Conservation (phyloP, 2,888 invertebrate genomes). For the Microctonus hyperodae region DNA sequence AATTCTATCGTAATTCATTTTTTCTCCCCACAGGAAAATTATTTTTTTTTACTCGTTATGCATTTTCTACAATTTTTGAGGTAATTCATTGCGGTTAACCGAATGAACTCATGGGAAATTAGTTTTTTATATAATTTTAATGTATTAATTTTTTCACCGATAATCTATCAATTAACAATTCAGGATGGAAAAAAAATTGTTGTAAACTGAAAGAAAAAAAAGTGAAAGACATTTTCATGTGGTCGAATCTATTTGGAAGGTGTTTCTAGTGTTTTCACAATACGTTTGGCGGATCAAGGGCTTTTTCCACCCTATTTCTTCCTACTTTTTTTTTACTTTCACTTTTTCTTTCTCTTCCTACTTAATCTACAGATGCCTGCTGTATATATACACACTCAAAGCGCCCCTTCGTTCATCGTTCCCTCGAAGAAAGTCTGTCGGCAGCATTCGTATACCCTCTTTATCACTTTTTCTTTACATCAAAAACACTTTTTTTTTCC, state of each 20-base stretch:
- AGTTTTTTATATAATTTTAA: too few species aligned
- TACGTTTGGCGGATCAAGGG: constrained; percentile 33
- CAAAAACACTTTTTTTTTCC: constrained; percentile 29
- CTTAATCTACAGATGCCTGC: constrained; percentile 33
- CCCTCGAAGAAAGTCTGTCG: constrained; percentile 13
- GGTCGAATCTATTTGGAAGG: too few species aligned
- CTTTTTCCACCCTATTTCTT: constrained; percentile 12
- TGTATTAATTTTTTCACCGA: neutral
- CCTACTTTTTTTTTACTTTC: constrained; percentile 11
- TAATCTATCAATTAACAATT: too few species aligned
- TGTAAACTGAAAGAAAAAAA: too few species aligned
- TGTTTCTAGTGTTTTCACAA: too few species aligned
- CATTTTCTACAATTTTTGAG: too few species aligned
- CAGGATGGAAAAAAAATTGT: too few species aligned
- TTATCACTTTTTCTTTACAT: constrained; percentile 7
- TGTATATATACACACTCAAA: neutral
- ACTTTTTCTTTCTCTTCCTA: neutral
- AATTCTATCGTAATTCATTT: neutral
- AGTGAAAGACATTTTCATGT: too few species aligned
- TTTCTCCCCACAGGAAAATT: neutral
- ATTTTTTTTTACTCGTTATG: neutral
- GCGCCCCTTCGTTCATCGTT: neutral
- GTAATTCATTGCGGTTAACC: neutral
- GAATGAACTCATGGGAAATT: too few species aligned
- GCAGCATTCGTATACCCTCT: neutral